Percentiles rank a stretch among this genome's conserved stretches.
These are phyloP conservation scores for Procavia capensis DNA, from an alignment of 2,113 vertebrate species.

Conservation along the genomic window DNA sequence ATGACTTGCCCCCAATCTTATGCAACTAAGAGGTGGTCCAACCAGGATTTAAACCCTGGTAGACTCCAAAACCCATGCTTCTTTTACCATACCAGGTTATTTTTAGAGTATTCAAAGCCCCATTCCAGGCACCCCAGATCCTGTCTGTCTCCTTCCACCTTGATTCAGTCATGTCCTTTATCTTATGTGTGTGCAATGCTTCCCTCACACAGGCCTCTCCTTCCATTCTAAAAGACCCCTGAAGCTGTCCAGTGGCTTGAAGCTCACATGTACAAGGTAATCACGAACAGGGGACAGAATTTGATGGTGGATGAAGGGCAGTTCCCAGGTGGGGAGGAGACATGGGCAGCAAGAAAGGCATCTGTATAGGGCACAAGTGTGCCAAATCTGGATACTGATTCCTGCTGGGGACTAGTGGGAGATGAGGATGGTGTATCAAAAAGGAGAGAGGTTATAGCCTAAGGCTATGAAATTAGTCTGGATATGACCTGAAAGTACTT, in stretches of 20 bases:
- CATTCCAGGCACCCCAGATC: rapidly evolving
- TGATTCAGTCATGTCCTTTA: neutral
- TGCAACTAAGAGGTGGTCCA: neutral
- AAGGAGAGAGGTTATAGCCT: neutral
- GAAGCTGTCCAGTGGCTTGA: too few species aligned
- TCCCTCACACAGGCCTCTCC: neutral
- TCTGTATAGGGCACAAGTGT: too few species aligned
- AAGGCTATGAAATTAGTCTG: neutral
- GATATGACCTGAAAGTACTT: neutral
- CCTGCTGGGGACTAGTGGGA: neutral
- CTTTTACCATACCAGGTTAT: rapidly evolving
- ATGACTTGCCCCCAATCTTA: neutral
- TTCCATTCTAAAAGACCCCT: neutral
- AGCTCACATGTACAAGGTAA: too few species aligned
- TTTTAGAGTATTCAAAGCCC: neutral
- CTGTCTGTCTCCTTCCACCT: neutral
- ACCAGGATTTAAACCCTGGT: neutral
- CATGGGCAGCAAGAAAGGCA: neutral
- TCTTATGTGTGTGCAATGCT: neutral
- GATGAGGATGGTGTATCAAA: neutral
- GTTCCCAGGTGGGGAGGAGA: neutral
- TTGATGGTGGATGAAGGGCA: neutral
- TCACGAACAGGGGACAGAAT: neutral
- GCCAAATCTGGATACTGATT: too few species aligned
- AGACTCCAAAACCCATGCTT: rapidly evolving